These are phyloP conservation scores for Pararge aegeria DNA, from an alignment of 1,140 invertebrate genomes.

Conservation along the genomic window DNA sequence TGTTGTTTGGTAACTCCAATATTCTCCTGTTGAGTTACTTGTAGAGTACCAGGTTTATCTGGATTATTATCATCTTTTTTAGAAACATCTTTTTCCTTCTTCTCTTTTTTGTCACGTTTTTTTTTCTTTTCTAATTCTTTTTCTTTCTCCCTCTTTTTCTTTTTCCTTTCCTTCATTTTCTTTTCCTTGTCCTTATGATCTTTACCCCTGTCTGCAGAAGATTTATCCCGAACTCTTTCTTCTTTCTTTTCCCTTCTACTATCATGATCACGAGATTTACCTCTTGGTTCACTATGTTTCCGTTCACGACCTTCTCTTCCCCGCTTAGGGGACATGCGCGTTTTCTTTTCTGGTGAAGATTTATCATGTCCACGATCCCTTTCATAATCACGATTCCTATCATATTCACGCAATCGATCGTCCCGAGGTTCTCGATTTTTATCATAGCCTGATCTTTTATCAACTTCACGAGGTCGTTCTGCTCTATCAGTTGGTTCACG, in stretches of 20 bases:
- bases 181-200: slow-evolving; percentile 74
- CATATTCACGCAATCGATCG: slow-evolving; percentile 56
- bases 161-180: slow-evolving; percentile 74
- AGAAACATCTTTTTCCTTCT: slow-evolving; percentile 63
- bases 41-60: slow-evolving; percentile 21
- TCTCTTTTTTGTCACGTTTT: slow-evolving; percentile 75
- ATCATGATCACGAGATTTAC: slow-evolving; percentile 63
- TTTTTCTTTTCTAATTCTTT: slow-evolving; percentile 73
- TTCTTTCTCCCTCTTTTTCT: slow-evolving; percentile 73
- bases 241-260: slow-evolving; percentile 66
- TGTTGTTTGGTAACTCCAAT: slow-evolving; percentile 16
- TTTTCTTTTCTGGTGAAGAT: slow-evolving; percentile 63
- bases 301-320: slow-evolving; percentile 62
- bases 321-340: slow-evolving; percentile 59
- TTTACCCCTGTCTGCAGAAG: slow-evolving; percentile 55
- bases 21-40: slow-evolving; percentile 23
- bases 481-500: slow-evolving; percentile 47
- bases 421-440: slow-evolving; percentile 55
- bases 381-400: slow-evolving; percentile 63
- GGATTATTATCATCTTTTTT: slow-evolving; percentile 49
- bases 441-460: slow-evolving; percentile 48
- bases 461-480: slow-evolving; percentile 49
- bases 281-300: slow-evolving; percentile 68
- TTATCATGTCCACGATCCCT: slow-evolving; percentile 60
- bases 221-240: slow-evolving; percentile 62